Conservation (phyloP, 2,888 invertebrate genomes). For the Cryptophagus acutangulus region DNA sequence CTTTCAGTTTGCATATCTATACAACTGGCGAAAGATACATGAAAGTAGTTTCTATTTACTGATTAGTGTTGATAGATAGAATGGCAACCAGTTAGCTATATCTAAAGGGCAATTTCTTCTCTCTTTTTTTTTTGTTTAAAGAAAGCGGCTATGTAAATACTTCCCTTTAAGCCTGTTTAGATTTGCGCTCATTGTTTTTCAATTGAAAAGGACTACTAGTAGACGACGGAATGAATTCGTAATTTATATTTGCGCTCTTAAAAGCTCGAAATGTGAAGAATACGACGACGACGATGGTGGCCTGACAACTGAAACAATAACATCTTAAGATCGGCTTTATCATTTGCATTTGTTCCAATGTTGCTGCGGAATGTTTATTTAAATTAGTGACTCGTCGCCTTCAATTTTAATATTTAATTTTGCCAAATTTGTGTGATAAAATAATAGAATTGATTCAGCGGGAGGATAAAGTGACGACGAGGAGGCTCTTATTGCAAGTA, state of each 20-base stretch:
- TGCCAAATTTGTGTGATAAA: no score
- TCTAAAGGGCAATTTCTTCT: slow-evolving; percentile 41
- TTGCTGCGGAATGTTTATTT: slow-evolving; percentile 45
- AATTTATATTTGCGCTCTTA: slow-evolving; percentile 44
- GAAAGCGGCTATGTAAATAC: slow-evolving; percentile 42
- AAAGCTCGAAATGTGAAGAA: slow-evolving; percentile 30
- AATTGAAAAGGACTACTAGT: slow-evolving; percentile 30
- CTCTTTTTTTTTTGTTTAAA: slow-evolving; percentile 42
- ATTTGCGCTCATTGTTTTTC: slow-evolving; percentile 32
- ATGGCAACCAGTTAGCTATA: slow-evolving; percentile 28
- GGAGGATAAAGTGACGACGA: no score
- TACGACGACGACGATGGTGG: slow-evolving; percentile 31
- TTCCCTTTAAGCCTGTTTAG: slow-evolving; percentile 38
- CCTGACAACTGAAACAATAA: slow-evolving; percentile 44
- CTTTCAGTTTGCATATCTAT: no score
- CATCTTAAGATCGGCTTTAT: slow-evolving; percentile 41
- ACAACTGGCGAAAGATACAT: slow-evolving; percentile 21
- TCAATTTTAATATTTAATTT: no score
- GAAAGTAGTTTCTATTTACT: slow-evolving; percentile 42
- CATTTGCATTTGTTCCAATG: slow-evolving; percentile 43
- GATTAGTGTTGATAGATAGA: slow-evolving; percentile 42
- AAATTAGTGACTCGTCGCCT: no score
- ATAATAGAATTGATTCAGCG: no score
- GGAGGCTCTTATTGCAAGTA: no score
- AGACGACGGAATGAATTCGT: slow-evolving; percentile 42